Base-by-base conservation (phyloP, 2,113 vertebrate genomes). In the Dipodomys merriami region DNA sequence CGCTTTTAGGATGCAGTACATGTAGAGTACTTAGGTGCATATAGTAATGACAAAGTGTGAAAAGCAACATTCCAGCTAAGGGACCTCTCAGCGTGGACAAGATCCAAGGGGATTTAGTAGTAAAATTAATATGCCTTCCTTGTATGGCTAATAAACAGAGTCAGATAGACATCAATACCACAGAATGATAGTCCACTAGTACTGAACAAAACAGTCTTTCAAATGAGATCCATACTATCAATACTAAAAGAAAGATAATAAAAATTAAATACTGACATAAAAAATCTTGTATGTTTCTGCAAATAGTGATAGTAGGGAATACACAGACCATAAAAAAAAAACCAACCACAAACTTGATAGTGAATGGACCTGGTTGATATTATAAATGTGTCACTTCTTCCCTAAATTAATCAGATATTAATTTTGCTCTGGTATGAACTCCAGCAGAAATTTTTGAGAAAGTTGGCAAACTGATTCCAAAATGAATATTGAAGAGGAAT, bases 281-380 rank as follows among this genome's bases (percentile, higher is more conserved):
- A 35, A n/a, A 77, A 39, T 39, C 39, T 39, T 39, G 39, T 87
- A 49, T 12, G 49, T 49, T 9, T 86, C 69, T 46, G 33, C 64
- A 62, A 94, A 71, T 64, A 73, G 20, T 67, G 80, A 80, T 65
- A 60, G 57, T n/a, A 65, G 39, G 20, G 2, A 81, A 88, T 73
- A 20, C 12, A 78, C 9, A 20, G 33, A 68, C 39, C 39, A 39
- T 6, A 62, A 68, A 29, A 83, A 60, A 83, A 77, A 67, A n/a
- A 69, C 30, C 46, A 85, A 83, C 65, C n/a, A 60, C 88, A 86
- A 10, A 80, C 49, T 46, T 79, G 62, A 86, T n/a, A 73, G 82
- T 44, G 44, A 90, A 57, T 69, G 5, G 7, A 46, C 85, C 76
- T 72, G 67, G 9, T 73, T 93, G 77, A 60, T 73, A 73, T 20